phyloP scores from a whole-genome alignment of 64 coral and sea anemone species.

The Actinia tenebrosa region DNA sequence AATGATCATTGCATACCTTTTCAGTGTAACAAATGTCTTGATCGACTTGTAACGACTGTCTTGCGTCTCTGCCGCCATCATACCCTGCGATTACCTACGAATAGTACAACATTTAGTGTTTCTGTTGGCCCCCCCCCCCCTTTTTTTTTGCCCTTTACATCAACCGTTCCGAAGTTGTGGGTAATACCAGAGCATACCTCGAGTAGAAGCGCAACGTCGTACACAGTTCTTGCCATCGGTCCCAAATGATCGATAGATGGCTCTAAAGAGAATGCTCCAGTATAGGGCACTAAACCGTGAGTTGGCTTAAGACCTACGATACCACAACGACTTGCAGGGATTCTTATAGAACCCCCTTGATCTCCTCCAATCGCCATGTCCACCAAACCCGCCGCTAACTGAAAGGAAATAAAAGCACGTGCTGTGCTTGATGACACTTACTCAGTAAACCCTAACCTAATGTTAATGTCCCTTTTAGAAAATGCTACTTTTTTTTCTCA shows the following conservation, averaged over 20 bases:
- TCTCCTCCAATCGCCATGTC: slow-evolving; percentile 46
- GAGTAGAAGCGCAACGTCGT: slow-evolving; percentile 31
- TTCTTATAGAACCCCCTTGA: slow-evolving; percentile 43
- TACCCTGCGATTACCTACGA: slow-evolving; percentile 29
- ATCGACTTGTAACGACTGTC: neutral
- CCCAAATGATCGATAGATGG: slow-evolving; percentile 23
- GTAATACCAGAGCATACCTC: slow-evolving; percentile 13
- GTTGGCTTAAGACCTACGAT: slow-evolving; percentile 49
- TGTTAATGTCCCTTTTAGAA: too few relatives aligned
- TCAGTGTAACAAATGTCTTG: neutral
- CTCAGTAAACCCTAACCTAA: too few relatives aligned
- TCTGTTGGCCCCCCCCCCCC: too few relatives aligned
- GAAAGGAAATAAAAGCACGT: neutral
- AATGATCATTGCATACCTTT: neutral
- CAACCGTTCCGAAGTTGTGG: too few relatives aligned
- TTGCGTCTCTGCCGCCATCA: slow-evolving; percentile 30
- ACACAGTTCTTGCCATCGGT: slow-evolving; percentile 41
- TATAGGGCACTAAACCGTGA: slow-evolving; percentile 40
- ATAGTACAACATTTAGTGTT: neutral
- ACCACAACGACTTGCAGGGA: slow-evolving; percentile 29
- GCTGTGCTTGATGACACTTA: too few relatives aligned
- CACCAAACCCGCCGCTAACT: slow-evolving; percentile 32
- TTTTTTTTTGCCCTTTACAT: too few relatives aligned
- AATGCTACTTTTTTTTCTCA: too few relatives aligned
- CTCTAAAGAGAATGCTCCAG: slow-evolving; percentile 6